A percentile compares a stretch with the other conserved stretches of the same genome.
phyloP scores from a whole-genome alignment of 1,140 invertebrate genomes.

The Polypedilum vanderplanki region DNA sequence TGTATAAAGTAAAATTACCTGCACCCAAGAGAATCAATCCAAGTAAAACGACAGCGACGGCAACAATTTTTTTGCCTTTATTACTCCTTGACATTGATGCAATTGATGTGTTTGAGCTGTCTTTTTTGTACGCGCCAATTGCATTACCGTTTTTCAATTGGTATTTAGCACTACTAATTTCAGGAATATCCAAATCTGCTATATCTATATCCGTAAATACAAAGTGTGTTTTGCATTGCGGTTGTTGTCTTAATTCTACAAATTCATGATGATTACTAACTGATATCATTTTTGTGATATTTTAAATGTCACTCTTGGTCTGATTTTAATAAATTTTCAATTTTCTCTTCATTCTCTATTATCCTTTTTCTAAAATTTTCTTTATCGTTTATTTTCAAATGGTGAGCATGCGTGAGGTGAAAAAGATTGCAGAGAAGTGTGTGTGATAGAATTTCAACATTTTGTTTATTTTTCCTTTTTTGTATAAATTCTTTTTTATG shows the following conservation, averaged over 20 bases:
- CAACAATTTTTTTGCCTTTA: background rate
- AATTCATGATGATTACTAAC: slow-evolving; percentile 11
- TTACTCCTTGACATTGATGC: background rate
- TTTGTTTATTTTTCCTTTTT: background rate
- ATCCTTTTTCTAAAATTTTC: background rate
- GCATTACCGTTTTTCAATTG: slow-evolving; percentile 24
- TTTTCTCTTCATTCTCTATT: too few relatives aligned
- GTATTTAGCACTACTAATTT: background rate
- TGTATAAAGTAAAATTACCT: background rate
- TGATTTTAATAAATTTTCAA: too few relatives aligned
- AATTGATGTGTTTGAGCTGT: background rate
- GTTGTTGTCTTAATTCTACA: background rate
- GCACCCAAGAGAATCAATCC: background rate
- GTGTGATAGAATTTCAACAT: background rate
- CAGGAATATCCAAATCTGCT: slow-evolving; percentile 19
- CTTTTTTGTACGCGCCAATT: slow-evolving; percentile 20
- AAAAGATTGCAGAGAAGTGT: background rate
- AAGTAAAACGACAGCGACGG: background rate
- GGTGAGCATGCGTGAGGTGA: background rate
- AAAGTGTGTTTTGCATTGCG: slow-evolving; percentile 10
- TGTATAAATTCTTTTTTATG: too few relatives aligned
- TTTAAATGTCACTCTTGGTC: background rate
- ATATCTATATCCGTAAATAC: slow-evolving; percentile 4
- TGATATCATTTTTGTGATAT: background rate
- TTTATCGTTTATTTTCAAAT: slow-evolving; percentile 2